These are phyloP conservation scores for Drosophila maculinotata DNA, from an alignment of 2,888 invertebrate species.

Conservation along the genomic window DNA sequence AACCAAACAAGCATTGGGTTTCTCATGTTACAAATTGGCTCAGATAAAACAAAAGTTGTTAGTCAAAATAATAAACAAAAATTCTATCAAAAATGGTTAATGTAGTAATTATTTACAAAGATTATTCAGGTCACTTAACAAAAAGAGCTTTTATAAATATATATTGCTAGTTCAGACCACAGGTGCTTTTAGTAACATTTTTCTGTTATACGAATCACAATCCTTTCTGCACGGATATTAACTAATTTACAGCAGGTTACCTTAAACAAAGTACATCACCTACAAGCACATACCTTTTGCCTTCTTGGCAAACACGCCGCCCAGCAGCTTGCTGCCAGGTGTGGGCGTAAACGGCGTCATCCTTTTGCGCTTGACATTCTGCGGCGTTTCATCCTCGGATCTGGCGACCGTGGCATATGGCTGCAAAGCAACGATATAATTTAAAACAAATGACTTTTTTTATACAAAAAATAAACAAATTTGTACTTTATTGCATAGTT, in stretches of 20 bases:
- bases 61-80: conserved; percentile 41
- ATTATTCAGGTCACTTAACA: too few species aligned
- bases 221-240: too few species aligned
- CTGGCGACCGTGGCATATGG: conserved; percentile 70
- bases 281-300: conserved; percentile 76
- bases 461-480: conserved; percentile 12
- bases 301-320: conserved; percentile 84
- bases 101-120: too few species aligned
- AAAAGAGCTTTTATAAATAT: too few species aligned
- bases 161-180: too few species aligned
- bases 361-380: conserved; percentile 64
- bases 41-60: conserved; percentile 45
- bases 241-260: too few species aligned
- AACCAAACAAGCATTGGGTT: conserved; percentile 49
- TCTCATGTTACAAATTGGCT: conserved; percentile 35
- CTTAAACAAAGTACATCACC: too few species aligned
- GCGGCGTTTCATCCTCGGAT: conserved; percentile 50
- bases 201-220: conserved; percentile 4
- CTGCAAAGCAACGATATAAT: conserved; percentile 61
- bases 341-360: conserved; percentile 79
- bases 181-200: too few species aligned
- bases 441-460: conserved; percentile 5
- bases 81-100: conserved; percentile 2
- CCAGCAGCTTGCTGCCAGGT: conserved; percentile 81
- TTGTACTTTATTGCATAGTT: conserved; percentile 46